Base-by-base conservation (phyloP, 2,113 vertebrate genomes). In the Naja naja region DNA sequence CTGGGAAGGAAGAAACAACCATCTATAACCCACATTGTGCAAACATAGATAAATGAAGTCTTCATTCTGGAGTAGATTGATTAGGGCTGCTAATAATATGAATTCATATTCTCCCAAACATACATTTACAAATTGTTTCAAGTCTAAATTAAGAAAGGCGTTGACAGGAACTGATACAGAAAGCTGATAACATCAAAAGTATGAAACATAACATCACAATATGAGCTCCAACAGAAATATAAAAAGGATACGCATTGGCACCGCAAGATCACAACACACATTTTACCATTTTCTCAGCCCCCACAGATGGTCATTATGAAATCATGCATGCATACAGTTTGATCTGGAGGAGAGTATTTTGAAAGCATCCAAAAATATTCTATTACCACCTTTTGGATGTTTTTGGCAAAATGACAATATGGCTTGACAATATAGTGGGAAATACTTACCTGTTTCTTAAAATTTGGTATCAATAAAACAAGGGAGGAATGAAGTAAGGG, bases 81-180 rank as follows among this genome's bases (percentile, higher is more conserved):
- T 81, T 39, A 39, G 69, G 69, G 14, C 6, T 81, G 16, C 8
- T 81, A 22, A 81, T 39, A 39, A 81, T 81, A 81, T 39, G 34
- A 90, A 74, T 64, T 45, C 9, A 0, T 54, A 55, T 60, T 49
- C 14, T 47, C 39, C 22, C 3, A 90, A 7, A 55, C 1, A 12
- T 89, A 89, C 89, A 92, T 88, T 64, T 54, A 93, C 49, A 87
- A 34, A n/a, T 54, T 91, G 1, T 43, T 95, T 93, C 49, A 93
- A 89, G 39, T 54, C 52, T 91, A 92, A 49, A 85, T 47, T 88
- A 74, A 85, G 90, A 43, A 93, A 53, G 4, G 87, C 7, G 60
- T 92, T 23, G 1, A 93, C 90, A 64, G n/a, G n/a, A 34, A 18
- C 16, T 1, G 27, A 30, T 69, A 69, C 10, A 81, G n/a, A 8